Conservation (phyloP, 2,113 vertebrate genomes). For the Lutjanus erythropterus region DNA sequence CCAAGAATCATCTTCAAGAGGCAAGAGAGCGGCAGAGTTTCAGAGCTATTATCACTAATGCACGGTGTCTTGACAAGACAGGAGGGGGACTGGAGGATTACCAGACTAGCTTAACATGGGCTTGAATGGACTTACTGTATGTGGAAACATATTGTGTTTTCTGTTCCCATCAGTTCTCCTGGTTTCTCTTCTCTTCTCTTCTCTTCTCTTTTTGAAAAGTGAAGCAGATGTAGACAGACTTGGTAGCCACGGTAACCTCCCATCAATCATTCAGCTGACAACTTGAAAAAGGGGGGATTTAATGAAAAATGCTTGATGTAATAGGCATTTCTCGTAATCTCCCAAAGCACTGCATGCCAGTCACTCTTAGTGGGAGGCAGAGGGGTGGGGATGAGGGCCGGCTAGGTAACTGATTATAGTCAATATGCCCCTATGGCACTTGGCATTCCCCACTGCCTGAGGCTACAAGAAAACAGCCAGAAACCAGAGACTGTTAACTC, state of each 20-base stretch:
- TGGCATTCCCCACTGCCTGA: conserved; percentile 63
- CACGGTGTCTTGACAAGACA: conserved; percentile 61
- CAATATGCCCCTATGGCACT: conserved; percentile 70
- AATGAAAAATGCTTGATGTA: conserved; percentile 23
- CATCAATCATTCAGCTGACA: conserved; percentile 17
- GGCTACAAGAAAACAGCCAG: conserved; percentile 55
- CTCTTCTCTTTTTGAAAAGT: not conserved
- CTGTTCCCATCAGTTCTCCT: conserved; percentile 4
- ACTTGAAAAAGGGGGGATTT: conserved; percentile 15
- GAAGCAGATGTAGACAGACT: not conserved
- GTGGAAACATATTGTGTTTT: conserved; percentile 53
- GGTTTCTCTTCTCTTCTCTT: not conserved
- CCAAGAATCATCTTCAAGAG: conserved; percentile 54
- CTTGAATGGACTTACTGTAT: conserved; percentile 54
- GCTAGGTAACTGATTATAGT: conserved; percentile 50
- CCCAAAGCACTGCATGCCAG: conserved; percentile 42
- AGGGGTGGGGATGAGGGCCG: conserved; percentile 8
- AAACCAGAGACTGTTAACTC: conserved; percentile 50
- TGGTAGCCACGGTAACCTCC: not conserved
- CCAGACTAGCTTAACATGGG: conserved; percentile 49
- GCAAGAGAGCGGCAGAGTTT: conserved; percentile 32
- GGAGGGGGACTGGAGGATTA: conserved; percentile 45
- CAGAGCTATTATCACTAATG: conserved; percentile 71
- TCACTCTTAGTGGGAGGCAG: conserved; percentile 30
- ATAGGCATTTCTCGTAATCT: conserved; percentile 53